A percentile compares a stretch with the other conserved stretches of the same genome.
Conservation (phyloP, 92 coral and sea anemone genomes). For the Chrysogorgia sp. region DNA sequence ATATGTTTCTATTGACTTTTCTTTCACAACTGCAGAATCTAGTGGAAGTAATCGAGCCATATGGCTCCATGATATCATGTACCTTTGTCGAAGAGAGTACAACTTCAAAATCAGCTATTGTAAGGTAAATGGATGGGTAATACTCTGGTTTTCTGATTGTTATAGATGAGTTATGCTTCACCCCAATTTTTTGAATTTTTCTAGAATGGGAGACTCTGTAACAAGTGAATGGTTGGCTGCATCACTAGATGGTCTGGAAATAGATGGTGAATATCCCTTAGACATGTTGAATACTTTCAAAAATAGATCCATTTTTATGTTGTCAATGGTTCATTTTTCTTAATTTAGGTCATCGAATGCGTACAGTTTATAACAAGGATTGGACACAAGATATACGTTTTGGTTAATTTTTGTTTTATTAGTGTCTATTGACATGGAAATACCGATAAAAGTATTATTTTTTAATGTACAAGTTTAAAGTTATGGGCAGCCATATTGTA, state of each 20-base stretch:
- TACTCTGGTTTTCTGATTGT: too few relatives aligned
- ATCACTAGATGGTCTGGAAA: conserved; percentile 33
- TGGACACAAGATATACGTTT: too few relatives aligned
- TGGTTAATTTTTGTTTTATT: too few relatives aligned
- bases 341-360: neutral
- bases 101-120: conserved; percentile 8
- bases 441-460: too few relatives aligned
- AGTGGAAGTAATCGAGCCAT: conserved; percentile 33
- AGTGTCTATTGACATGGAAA: too few relatives aligned
- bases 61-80: conserved; percentile 20
- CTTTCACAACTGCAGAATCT: conserved; percentile 3
- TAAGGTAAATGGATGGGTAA: conserved; percentile 27
- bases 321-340: neutral
- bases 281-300: neutral
- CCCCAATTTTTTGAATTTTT: neutral
- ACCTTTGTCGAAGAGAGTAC: conserved; percentile 2
- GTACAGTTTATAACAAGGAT: too few relatives aligned
- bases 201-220: conserved; percentile 14
- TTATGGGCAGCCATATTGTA: too few relatives aligned
- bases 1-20: neutral
- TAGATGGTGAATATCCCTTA: conserved; percentile 2
- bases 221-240: conserved; percentile 22
- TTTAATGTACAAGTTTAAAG: too few relatives aligned
- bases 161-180: neutral
- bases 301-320: neutral